A percentile compares a stretch with the other conserved stretches of the same genome.
Evolutionary conservation across 2,888 invertebrate species (phyloP).

Genomic region (Eristalinus aeneus): DNA sequence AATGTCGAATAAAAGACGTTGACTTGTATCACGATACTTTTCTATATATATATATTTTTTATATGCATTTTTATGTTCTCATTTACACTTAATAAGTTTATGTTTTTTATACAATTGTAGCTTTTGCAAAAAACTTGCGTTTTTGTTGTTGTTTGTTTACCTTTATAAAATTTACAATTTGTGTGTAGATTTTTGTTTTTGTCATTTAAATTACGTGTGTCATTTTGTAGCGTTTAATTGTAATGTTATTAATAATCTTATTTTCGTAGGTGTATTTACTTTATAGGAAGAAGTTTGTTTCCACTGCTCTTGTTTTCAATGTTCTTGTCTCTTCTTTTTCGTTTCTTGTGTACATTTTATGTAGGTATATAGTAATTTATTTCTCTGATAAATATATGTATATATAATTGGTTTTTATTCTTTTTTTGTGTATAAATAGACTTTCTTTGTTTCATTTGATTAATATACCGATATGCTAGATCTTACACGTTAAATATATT

Average conservation of each 20-base stretch:
- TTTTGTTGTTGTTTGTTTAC: constrained; percentile 9
- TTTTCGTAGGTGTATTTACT: constrained; percentile 3
- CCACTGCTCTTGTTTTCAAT: constrained; percentile 22
- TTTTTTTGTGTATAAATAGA: constrained; percentile 60
- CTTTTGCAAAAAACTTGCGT: constrained; percentile 48
- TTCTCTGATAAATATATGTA: constrained; percentile 31
- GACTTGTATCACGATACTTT: constrained; percentile 63
- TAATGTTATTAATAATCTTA: neutral
- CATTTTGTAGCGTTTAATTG: neutral
- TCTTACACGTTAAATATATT: constrained; percentile 37
- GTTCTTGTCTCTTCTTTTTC: neutral
- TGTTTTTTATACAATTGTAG: constrained; percentile 44
- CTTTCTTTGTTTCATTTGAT: constrained; percentile 43
- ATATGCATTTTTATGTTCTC: constrained; percentile 47
- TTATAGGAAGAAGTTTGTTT: constrained; percentile 57
- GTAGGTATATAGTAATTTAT: constrained; percentile 12
- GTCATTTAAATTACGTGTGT: constrained; percentile 4
- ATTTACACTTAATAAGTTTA: constrained; percentile 51
- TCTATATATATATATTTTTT: constrained; percentile 44
- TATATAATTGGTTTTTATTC: constrained; percentile 12
- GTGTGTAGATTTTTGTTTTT: constrained; percentile 45
- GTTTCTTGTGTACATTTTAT: constrained; percentile 30
- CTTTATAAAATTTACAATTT: constrained; percentile 65
- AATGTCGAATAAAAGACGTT: constrained; percentile 27
- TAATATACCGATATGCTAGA: constrained; percentile 67